Evolutionary conservation across 1,140 invertebrate species (phyloP).

Genomic region (Drosophila mauritiana): DNA sequence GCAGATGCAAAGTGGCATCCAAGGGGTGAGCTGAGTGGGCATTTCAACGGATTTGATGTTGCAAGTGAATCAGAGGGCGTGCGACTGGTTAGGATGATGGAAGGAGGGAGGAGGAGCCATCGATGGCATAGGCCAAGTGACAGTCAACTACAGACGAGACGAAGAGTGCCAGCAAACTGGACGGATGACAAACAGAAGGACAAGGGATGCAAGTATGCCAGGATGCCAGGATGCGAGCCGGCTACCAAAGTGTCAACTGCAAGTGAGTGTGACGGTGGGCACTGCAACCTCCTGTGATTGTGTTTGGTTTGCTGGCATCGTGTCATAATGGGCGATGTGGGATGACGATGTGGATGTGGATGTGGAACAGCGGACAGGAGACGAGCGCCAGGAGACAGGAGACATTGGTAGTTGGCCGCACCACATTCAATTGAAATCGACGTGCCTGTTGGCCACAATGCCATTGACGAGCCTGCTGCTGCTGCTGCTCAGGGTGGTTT

Average conservation of each 20-base stretch:
- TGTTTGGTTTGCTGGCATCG: conserved; percentile 74
- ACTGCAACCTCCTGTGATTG: conserved; percentile 67
- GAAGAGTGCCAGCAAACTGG: conserved; percentile 36
- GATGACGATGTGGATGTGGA: conserved; percentile 11
- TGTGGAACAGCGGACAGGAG: conserved; percentile 7
- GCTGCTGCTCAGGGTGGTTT: conserved; percentile 3
- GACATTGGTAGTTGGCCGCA: conserved; percentile 65
- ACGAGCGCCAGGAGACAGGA: conserved; percentile 3
- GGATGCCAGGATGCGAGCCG: conserved; percentile 17
- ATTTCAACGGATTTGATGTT: conserved; percentile 60
- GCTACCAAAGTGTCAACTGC: conserved; percentile 75
- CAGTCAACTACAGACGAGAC: conserved; percentile 22
- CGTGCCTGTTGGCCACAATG: conserved; percentile 78
- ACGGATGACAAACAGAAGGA: conserved; percentile 70
- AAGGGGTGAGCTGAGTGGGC: conserved; percentile 19
- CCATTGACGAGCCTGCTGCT: conserved; percentile 53
- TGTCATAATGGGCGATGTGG: conserved; percentile 69
- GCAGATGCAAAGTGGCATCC: conserved; percentile 30
- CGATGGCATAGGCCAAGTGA: conserved; percentile 56
- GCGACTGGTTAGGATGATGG: background rate
- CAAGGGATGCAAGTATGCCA: conserved; percentile 37
- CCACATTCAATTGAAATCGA: conserved; percentile 80
- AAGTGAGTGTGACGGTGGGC: conserved; percentile 61
- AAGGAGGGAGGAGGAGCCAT: conserved; percentile 21
- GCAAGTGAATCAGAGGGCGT: conserved; percentile 51